A percentile compares a stretch with the other conserved stretches of the same genome.
These are phyloP conservation scores for Rhinolophus sinicus DNA, from an alignment of 2,113 vertebrate species.

Conservation along the genomic window DNA sequence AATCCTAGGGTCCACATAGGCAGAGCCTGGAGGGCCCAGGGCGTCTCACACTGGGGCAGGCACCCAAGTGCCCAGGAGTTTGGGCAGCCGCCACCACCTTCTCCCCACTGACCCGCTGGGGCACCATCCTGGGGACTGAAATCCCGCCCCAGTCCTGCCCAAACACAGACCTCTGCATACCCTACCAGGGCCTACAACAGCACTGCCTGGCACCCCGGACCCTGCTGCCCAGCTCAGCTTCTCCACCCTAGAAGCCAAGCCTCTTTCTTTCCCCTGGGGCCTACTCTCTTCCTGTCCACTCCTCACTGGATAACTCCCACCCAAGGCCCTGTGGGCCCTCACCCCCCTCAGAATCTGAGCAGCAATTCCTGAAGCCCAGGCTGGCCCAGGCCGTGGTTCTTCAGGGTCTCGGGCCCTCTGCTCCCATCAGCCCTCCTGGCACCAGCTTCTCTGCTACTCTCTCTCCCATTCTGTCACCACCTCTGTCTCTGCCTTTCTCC, in stretches of 20 bases:
- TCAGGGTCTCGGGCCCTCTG: slow-evolving; percentile 10
- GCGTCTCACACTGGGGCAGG: background rate
- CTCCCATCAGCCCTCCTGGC: background rate
- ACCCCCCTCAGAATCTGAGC: background rate
- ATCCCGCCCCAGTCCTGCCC: background rate
- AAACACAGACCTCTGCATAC: slow-evolving; percentile 30
- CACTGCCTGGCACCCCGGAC: background rate
- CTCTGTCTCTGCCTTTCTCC: slow-evolving; percentile 46
- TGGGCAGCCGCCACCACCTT: slow-evolving; percentile 20
- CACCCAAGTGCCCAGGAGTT: slow-evolving; percentile 5
- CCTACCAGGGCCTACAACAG: background rate
- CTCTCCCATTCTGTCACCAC: slow-evolving; percentile 49
- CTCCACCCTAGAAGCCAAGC: background rate
- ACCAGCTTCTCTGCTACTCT: slow-evolving; percentile 59
- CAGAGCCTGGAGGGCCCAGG: background rate
- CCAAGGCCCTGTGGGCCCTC: slow-evolving; percentile 37
- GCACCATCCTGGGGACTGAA: slow-evolving; percentile 3
- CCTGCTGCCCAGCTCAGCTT: background rate
- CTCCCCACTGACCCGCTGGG: slow-evolving; percentile 65
- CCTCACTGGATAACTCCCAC: slow-evolving; percentile 36
- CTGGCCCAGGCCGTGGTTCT: background rate
- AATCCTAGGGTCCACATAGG: background rate
- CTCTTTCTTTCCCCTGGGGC: slow-evolving; percentile 24
- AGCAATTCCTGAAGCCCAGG: slow-evolving; percentile 19
- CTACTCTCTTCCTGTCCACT: slow-evolving; percentile 58